These are phyloP conservation scores for Habroteleia sp. DNA, from an alignment of 2,888 invertebrate species.

Conservation along the genomic window DNA sequence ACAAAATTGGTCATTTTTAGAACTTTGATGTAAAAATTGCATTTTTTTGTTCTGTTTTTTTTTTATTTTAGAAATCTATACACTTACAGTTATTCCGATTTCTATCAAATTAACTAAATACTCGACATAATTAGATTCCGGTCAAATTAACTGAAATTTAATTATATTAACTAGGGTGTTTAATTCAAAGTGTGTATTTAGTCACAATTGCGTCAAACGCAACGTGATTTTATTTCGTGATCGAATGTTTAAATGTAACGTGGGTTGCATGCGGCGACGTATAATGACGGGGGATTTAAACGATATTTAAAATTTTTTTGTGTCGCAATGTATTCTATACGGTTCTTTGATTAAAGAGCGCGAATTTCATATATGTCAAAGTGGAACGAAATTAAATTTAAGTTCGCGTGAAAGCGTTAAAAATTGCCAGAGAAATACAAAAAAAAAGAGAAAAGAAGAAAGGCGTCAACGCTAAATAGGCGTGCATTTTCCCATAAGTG, in stretches of 20 bases:
- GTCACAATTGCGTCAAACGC: background rate
- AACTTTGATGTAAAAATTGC: too few species aligned
- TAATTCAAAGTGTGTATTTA: constrained; percentile 1
- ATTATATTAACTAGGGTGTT: constrained; percentile 17
- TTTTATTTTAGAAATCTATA: too few species aligned
- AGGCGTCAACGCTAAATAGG: background rate
- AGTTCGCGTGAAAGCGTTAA: constrained; percentile 17
- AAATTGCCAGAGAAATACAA: too few species aligned
- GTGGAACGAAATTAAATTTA: constrained; percentile 40
- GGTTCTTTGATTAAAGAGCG: constrained; percentile 38
- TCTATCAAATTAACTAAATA: constrained; percentile 16
- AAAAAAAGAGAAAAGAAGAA: constrained; percentile 15
- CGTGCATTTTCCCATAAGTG: background rate
- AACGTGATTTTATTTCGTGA: constrained; percentile 28
- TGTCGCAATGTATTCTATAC: background rate
- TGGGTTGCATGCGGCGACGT: constrained; percentile 15
- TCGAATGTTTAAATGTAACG: constrained; percentile 3
- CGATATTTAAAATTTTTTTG: constrained; percentile 13
- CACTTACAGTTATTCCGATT: too few species aligned
- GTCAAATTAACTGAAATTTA: constrained; percentile 33
- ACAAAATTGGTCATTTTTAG: too few species aligned
- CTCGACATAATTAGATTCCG: constrained; percentile 19
- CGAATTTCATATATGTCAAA: constrained; percentile 32
- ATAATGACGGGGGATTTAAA: constrained; percentile 9
- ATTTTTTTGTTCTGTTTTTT: too few species aligned